phyloP scores from a whole-genome alignment of 2,113 vertebrate species.

The Varanus salvator region DNA sequence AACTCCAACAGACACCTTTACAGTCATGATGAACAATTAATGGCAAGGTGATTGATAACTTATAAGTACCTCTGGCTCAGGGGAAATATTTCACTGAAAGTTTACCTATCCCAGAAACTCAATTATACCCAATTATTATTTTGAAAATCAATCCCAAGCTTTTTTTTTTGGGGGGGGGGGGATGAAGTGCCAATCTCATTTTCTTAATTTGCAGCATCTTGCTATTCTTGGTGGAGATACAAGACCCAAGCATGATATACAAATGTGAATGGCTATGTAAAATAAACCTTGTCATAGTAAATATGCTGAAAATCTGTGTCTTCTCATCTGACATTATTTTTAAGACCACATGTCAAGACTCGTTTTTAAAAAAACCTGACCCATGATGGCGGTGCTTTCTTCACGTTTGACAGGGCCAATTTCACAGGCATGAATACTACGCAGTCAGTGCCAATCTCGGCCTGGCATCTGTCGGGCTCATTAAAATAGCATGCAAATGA shows the following conservation, averaged over 20 bases:
- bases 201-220: neutral
- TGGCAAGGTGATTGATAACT: neutral
- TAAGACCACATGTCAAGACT: neutral
- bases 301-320: neutral
- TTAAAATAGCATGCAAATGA: neutral
- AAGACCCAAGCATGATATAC: neutral
- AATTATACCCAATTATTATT: neutral
- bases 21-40: neutral
- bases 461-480: constrained; percentile 11
- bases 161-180: neutral
- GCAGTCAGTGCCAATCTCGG: neutral
- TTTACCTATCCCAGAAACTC: neutral
- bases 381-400: neutral
- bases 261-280: neutral
- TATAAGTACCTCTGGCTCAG: neutral
- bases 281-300: neutral
- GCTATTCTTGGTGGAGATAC: neutral
- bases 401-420: neutral
- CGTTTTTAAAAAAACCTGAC: neutral
- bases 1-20: neutral
- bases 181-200: neutral
- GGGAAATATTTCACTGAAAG: neutral
- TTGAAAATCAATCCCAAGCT: neutral
- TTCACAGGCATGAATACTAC: neutral
- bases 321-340: neutral